Percentiles rank a stretch among this genome's conserved stretches.
These are phyloP conservation scores for Caenorhabditis elegans DNA, from an alignment of 1,140 invertebrate genomes.

Conservation along the genomic window DNA sequence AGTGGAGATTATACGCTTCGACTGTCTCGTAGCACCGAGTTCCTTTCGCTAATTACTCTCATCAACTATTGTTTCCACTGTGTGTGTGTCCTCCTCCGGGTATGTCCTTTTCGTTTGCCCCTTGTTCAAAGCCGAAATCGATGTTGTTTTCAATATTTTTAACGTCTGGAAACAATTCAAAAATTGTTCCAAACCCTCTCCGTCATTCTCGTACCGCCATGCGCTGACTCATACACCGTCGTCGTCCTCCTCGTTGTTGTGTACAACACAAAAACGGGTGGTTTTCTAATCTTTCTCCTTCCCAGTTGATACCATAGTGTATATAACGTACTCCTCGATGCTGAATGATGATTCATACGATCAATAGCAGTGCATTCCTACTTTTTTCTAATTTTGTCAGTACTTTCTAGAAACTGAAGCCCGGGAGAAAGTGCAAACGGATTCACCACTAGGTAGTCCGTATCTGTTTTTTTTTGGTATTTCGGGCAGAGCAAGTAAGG, in stretches of 20 bases:
- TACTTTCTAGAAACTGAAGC: neutral
- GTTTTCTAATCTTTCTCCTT: conserved; percentile 14
- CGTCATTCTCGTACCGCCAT: neutral
- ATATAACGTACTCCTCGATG: neutral
- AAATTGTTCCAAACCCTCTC: too few species aligned
- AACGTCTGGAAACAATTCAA: too few species aligned
- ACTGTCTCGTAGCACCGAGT: conserved; percentile 29
- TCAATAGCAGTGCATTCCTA: too few species aligned
- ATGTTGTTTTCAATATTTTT: neutral
- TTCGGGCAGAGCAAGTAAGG: neutral
- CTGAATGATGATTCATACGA: too few species aligned
- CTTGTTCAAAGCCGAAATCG: conserved; percentile 4
- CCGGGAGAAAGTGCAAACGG: neutral
- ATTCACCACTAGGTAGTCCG: neutral
- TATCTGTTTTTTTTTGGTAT: neutral
- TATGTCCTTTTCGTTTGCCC: neutral
- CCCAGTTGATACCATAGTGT: neutral
- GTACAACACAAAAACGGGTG: conserved; percentile 30
- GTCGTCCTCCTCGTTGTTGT: neutral
- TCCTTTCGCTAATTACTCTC: conserved; percentile 31
- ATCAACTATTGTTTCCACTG: conserved; percentile 30
- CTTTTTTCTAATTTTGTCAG: too few species aligned
- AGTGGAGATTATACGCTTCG: conserved; percentile 31
- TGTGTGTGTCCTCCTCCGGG: neutral
- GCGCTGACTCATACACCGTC: neutral